Conservation (phyloP, 2,113 vertebrate genomes). For the Petaurus breviceps region DNA sequence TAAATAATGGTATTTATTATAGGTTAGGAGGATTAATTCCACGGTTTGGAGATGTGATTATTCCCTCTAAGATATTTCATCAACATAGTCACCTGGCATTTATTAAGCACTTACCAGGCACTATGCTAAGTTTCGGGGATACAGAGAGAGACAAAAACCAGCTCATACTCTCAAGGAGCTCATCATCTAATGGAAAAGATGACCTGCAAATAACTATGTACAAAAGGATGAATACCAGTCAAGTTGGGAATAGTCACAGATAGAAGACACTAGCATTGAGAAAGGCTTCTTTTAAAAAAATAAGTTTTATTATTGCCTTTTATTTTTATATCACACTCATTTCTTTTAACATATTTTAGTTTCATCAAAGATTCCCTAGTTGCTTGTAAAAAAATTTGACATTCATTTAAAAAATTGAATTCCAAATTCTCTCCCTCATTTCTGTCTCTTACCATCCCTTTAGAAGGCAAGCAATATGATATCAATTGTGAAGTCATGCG, state of each 20-base stretch:
- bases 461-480: background rate
- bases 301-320: background rate
- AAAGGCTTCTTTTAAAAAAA: background rate
- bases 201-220: background rate
- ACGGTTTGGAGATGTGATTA: background rate
- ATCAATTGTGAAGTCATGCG: background rate
- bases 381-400: background rate
- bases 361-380: background rate
- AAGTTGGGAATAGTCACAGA: too few species aligned
- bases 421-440: background rate
- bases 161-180: background rate
- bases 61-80: background rate
- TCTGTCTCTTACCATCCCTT: background rate
- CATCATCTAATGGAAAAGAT: background rate
- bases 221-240: too few species aligned
- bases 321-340: background rate
- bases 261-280: background rate
- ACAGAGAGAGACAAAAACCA: background rate
- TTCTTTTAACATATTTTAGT: background rate
- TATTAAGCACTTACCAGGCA: background rate
- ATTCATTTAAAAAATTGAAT: background rate
- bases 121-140: background rate
- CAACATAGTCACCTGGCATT: background rate
- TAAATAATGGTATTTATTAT: background rate
- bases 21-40: background rate